These are phyloP conservation scores for Nannoperca australis DNA, from an alignment of 2,797 vertebrate species.

Conservation along the genomic window DNA sequence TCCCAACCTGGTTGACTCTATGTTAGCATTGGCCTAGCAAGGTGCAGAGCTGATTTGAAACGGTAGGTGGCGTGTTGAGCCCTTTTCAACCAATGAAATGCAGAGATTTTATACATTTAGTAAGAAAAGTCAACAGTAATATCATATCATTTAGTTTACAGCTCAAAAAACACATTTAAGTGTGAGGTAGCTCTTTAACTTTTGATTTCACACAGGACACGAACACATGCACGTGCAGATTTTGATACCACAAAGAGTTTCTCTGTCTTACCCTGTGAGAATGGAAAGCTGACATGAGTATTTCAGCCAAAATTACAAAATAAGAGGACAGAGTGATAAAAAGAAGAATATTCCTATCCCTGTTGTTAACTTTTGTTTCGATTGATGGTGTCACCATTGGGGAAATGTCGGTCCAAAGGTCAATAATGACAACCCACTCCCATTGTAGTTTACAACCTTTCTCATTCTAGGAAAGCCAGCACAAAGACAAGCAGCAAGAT, in stretches of 20 bases:
- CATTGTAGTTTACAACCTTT: slow-evolving; percentile 69
- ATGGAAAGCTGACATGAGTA: background rate
- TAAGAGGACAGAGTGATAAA: slow-evolving; percentile 32
- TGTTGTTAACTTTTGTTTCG: slow-evolving; percentile 41
- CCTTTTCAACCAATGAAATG: no score
- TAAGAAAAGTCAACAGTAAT: no score
- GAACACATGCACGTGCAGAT: no score
- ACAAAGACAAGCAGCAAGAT: slow-evolving; percentile 74
- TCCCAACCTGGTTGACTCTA: no score
- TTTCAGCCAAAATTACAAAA: slow-evolving; percentile 12
- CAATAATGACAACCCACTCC: slow-evolving; percentile 44
- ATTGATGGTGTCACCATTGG: slow-evolving; percentile 30
- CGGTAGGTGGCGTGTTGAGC: no score
- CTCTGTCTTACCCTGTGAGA: background rate
- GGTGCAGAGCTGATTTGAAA: no score
- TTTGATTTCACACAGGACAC: no score
- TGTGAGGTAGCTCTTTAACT: no score
- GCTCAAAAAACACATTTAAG: no score
- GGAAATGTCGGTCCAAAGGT: slow-evolving; percentile 78
- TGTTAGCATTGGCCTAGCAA: no score
- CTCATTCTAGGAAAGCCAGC: slow-evolving; percentile 45
- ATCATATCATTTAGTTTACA: no score
- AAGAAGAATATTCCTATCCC: background rate
- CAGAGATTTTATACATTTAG: no score
- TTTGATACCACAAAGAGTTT: background rate